Conservation (phyloP, 2,888 invertebrate genomes). For the Corythucha ciliata region DNA sequence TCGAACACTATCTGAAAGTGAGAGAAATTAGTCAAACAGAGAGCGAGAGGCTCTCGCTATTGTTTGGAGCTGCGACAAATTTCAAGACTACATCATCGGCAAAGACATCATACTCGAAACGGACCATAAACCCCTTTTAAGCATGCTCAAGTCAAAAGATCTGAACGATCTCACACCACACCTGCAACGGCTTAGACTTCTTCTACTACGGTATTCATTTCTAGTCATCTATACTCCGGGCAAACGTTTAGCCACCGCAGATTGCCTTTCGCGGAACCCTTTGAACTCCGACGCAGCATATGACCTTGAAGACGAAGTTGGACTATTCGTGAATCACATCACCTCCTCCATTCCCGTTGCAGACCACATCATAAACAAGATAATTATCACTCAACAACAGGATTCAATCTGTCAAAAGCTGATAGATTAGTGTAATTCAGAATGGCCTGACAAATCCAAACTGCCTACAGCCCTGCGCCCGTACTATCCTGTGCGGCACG, state of each 20-base stretch:
- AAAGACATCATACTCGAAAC: slow-evolving; percentile 4
- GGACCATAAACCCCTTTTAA: slow-evolving; percentile 6
- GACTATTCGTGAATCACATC: too few relatives aligned
- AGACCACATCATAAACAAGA: too few relatives aligned
- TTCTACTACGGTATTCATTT: neutral
- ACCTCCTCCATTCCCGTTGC: too few relatives aligned
- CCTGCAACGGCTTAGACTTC: neutral
- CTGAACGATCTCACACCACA: slow-evolving; percentile 6
- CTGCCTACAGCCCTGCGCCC: too few relatives aligned
- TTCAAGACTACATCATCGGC: slow-evolving; percentile 2
- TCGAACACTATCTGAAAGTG: neutral
- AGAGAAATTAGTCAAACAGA: slow-evolving; percentile 8
- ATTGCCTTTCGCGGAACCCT: neutral
- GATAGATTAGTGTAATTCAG: too few relatives aligned
- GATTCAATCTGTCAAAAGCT: too few relatives aligned
- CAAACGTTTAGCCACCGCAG: neutral
- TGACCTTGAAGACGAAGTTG: too few relatives aligned
- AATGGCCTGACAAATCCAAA: too few relatives aligned
- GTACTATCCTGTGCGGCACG: too few relatives aligned
- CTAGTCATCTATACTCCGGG: neutral
- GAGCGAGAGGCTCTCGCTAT: slow-evolving; percentile 7
- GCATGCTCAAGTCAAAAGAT: slow-evolving; percentile 1
- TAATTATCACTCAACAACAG: too few relatives aligned
- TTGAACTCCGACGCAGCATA: too few relatives aligned
- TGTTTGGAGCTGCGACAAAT: slow-evolving; percentile 12